A percentile compares a stretch with the other conserved stretches of the same genome.
Evolutionary conservation across 2,113 vertebrate genomes (phyloP).

Genomic region (Oceanodroma tethys): DNA sequence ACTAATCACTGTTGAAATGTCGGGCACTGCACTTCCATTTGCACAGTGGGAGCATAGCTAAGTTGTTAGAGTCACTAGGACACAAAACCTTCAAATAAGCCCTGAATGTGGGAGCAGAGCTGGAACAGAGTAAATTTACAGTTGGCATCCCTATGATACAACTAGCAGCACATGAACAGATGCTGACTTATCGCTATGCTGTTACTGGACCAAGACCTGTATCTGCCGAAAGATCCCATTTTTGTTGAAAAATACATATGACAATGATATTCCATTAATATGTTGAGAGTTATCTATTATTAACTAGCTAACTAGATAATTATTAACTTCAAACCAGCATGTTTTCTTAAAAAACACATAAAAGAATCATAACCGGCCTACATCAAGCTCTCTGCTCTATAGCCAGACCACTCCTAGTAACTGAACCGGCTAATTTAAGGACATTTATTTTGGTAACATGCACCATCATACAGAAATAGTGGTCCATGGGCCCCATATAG

Average conservation of each 20-base stretch:
- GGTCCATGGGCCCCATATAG: background rate
- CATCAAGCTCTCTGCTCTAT: background rate
- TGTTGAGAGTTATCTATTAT: background rate
- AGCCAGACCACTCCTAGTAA: background rate
- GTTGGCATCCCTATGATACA: background rate
- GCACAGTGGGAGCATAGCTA: background rate
- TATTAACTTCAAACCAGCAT: background rate
- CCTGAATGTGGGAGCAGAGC: background rate
- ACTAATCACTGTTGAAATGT: background rate
- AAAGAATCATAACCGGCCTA: background rate
- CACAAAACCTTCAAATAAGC: background rate
- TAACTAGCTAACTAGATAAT: background rate
- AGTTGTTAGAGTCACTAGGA: background rate
- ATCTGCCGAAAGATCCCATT: background rate
- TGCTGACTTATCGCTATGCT: background rate
- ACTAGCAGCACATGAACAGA: background rate
- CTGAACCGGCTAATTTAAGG: background rate
- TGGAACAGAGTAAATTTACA: background rate
- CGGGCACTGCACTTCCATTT: conserved; percentile 5
- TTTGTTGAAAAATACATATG: background rate
- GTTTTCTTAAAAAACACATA: background rate
- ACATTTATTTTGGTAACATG: background rate
- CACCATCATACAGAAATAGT: background rate
- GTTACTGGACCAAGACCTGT: background rate
- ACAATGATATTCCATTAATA: background rate